These are phyloP conservation scores for Cyclina sinensis DNA, from an alignment of 1,140 invertebrate species.

Conservation along the genomic window DNA sequence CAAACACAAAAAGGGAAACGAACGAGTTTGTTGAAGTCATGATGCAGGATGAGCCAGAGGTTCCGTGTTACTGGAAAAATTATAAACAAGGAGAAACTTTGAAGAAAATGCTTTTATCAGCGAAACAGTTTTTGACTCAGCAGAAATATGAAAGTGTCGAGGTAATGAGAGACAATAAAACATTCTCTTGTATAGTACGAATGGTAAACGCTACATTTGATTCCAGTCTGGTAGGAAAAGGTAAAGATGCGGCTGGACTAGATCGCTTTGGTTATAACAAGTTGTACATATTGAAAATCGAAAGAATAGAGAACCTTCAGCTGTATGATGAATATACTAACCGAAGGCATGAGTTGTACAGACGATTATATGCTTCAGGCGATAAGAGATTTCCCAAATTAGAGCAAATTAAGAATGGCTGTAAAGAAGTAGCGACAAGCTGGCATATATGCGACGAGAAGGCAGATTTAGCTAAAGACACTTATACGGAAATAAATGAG, in stretches of 20 bases:
- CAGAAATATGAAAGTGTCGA: background rate
- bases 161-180: background rate
- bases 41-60: constrained; percentile 11
- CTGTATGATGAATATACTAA: constrained; percentile 31
- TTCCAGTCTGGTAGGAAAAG: background rate
- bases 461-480: background rate
- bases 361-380: background rate
- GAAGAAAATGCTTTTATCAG: background rate
- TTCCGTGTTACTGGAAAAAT: constrained; percentile 50
- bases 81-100: constrained; percentile 22
- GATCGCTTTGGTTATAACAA: background rate
- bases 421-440: background rate
- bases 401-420: background rate
- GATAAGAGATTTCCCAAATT: background rate
- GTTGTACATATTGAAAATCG: constrained; percentile 33
- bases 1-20: constrained; percentile 25
- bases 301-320: constrained; percentile 54
- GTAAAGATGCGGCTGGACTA: constrained; percentile 43
- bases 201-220: constrained; percentile 37
- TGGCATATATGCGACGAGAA: background rate
- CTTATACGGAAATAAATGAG: constrained; percentile 54
- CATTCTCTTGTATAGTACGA: background rate
- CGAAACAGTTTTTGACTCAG: background rate
- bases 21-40: background rate
- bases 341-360: background rate